Evolutionary conservation across 2,888 invertebrate genomes (phyloP), one percentile per base, ranked within the genome.

Genomic region (Tenthredo distinguenda): DNA sequence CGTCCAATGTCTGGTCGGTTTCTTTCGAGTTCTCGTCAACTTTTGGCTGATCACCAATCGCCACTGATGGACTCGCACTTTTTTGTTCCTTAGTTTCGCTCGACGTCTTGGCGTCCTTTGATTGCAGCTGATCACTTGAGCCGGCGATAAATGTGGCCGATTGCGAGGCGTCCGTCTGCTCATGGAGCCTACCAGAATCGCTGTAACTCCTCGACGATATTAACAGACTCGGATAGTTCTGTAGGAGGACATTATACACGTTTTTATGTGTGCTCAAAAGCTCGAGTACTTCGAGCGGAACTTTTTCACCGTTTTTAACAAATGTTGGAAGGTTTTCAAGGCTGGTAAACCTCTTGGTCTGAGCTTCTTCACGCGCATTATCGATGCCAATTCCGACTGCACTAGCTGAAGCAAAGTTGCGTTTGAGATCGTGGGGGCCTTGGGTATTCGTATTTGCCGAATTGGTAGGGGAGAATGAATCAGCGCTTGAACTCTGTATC

Each of bases 261-360:
- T 96, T 95, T 87, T 96, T 96, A 87, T 95, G 95, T 71, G 95
- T 95, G 81, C 96, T 96, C 91, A 97, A 94, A 88, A 97, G 91
- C 91, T 97, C 97, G 87, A 97, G 94, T 37, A 97, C 97, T 94
- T 97, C 97, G 7, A 96, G 92, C 0, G 97, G 97, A 0, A 97
- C 96, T 86, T 96, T 96, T 92, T 97, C 97, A 0, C 96, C 96
- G 87, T 96, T 96, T 76, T 96, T 96, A 88, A 98, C 96, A 91
- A 96, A 98, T 0, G 98, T 98, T 0, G 98, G 98, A 86, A 98
- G 94, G 91, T 97, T 97, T 15, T 98, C 96, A 89, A 98, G 94
- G n/a, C 98, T 98, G 90, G 96, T 96, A 91, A 96, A 97, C 79
- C 96, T 94, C 72, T 96, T 95, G n/a, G 92, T 92, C 18, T 92